Base-by-base conservation (phyloP, 2,113 vertebrate species). In the Platanista minor region DNA sequence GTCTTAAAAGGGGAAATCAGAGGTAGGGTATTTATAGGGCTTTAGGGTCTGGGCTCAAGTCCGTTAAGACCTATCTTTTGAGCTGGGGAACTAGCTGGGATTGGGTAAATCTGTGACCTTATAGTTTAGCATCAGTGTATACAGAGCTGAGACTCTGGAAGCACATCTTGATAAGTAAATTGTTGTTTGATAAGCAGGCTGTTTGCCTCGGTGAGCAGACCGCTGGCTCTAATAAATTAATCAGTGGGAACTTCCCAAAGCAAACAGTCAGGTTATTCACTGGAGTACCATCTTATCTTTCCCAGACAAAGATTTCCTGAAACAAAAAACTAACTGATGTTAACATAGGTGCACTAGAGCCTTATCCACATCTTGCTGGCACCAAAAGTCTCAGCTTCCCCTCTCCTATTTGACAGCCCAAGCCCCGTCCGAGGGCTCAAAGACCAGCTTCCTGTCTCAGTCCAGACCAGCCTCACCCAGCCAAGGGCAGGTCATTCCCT, bases 101-200 rank as follows among this genome's bases (percentile, higher is more conserved):
- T 41, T 64, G 69, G 31, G 41, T 13, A 77, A 82, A 82, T 66
- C 13, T 75, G 17, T 71, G 33, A 61, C 39, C 41, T 80, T 31
- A 84, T 15, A 33, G 21, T n/a, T 90, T 13, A 72, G 66, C 15
- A 39, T 59, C 52, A 27, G 17, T 31, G 14, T 12, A 54, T 78
- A 92, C 13, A 90, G 46, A 87, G 13, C 17, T 85, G 49, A 97
- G 18, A 91, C 46, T 66, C 43, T 83, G 43, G 83, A 92, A 87
- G 71, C 54, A 69, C 75, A 96, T 81, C 72, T 66, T 81, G 17
- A 29, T 71, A 57, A 90, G 25, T 52, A 78, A 77, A 83, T 21
- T 87, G 31, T 23, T 74, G 29, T 86, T 97, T 88, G 90, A 92
- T 75, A 83, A 96, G 80, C 67, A 17, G 91, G n/a, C 36, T 90